Conservation (phyloP, 37 sponge, comb jelly and placozoan species). For the Eunapius fragilis region DNA sequence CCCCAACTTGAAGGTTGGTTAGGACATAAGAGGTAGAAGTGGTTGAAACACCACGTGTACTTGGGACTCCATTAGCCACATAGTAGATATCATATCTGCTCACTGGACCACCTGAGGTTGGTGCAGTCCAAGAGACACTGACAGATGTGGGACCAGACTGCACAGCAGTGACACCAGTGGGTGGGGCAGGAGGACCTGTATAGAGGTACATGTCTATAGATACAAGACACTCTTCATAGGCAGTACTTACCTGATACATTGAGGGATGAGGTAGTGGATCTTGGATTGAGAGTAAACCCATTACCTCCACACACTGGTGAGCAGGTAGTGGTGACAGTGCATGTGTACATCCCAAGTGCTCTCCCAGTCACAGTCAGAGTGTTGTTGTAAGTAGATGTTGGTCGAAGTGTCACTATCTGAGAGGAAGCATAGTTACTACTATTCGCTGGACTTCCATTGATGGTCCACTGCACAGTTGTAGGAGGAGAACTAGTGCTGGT, state of each 20-base stretch:
- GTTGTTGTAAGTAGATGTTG: not conserved
- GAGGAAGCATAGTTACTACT: not conserved
- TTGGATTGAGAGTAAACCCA: not conserved
- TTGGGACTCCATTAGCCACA: not conserved
- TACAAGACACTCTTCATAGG: not conserved
- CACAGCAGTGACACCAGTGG: not conserved
- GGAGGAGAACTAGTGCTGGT: constrained; percentile 10
- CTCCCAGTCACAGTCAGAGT: not conserved
- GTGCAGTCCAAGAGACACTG: not conserved
- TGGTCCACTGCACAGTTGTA: constrained; percentile 12
- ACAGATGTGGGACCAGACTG: not conserved
- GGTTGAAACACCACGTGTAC: not conserved
- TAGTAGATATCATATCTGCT: not conserved
- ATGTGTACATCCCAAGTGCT: not conserved
- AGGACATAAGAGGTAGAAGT: not conserved
- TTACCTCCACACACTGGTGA: not conserved
- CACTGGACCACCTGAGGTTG: not conserved
- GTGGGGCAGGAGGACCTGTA: not conserved
- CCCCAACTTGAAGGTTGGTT: not conserved
- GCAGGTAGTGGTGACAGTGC: not conserved
- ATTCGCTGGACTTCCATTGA: constrained; percentile 3
- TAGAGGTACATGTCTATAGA: not conserved
- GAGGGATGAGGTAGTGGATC: not conserved
- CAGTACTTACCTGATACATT: not conserved
- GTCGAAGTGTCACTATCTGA: not conserved